These are phyloP conservation scores for Lytechinus variegatus DNA, from an alignment of 35 echinoderm and acorn worm genomes.

Conservation along the genomic window DNA sequence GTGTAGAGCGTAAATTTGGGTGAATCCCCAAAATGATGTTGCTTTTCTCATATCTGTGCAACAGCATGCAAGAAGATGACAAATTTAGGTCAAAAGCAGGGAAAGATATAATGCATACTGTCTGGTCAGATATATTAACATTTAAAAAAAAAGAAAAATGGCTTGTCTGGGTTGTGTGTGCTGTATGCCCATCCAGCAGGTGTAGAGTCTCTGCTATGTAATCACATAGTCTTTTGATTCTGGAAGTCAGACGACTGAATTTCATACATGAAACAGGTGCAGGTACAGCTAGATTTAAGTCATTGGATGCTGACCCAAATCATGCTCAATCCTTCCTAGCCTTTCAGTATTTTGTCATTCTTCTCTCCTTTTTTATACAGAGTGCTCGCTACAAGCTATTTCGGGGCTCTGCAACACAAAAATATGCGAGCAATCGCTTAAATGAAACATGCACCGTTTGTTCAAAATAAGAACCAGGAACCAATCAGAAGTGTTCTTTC, in stretches of 20 bases:
- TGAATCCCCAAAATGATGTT: no score
- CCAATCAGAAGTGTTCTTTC: no score
- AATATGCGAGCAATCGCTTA: no score
- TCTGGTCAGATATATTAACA: not conserved
- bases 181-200: not conserved
- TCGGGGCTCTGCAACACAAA: no score
- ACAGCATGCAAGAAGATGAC: no score
- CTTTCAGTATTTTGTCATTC: not conserved
- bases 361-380: no score
- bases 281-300: not conserved
- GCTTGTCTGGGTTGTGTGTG: not conserved
- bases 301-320: not conserved
- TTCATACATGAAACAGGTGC: not conserved
- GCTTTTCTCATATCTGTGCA: no score
- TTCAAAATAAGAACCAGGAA: no score
- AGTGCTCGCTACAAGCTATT: no score
- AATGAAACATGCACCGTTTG: no score
- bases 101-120: not conserved
- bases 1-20: no score
- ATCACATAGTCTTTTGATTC: not conserved
- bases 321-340: not conserved
- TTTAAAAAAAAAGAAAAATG: not conserved
- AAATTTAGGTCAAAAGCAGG: no score
- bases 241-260: not conserved
- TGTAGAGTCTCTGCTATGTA: not conserved